These are phyloP conservation scores for Rattus rattus DNA, from an alignment of 2,113 vertebrate genomes.

Conservation along the genomic window DNA sequence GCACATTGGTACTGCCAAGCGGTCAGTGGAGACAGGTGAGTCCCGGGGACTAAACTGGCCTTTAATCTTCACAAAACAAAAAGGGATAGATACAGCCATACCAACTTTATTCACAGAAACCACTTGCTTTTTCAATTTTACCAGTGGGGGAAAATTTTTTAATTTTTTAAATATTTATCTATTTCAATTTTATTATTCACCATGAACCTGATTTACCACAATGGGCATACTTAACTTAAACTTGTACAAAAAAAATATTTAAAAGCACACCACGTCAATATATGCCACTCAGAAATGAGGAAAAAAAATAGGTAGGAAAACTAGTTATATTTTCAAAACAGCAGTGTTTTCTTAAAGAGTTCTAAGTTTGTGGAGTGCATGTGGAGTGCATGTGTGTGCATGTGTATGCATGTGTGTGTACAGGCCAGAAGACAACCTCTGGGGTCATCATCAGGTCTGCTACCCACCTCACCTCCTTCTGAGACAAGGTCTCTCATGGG, in stretches of 20 bases:
- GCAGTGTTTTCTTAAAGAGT: background rate
- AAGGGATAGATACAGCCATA: background rate
- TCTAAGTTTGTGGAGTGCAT: background rate
- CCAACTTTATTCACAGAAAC: slow-evolving; percentile 11
- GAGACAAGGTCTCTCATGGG: background rate
- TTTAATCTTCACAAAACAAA: background rate
- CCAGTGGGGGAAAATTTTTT: background rate
- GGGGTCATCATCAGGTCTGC: background rate
- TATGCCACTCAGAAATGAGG: background rate
- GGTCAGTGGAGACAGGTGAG: background rate
- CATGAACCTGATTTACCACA: slow-evolving; percentile 19
- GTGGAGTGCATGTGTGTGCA: background rate
- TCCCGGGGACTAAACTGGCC: background rate
- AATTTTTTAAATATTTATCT: background rate
- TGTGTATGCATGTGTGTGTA: background rate
- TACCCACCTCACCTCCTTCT: background rate
- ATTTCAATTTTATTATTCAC: background rate
- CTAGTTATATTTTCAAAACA: background rate
- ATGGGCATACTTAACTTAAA: background rate
- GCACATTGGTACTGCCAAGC: background rate
- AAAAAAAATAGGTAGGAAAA: background rate
- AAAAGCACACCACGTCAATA: slow-evolving; percentile 22
- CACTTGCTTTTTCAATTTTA: background rate
- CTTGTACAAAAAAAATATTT: slow-evolving; percentile 6
- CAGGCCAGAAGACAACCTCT: background rate